phyloP scores from a whole-genome alignment of 2,888 invertebrate genomes.

The Saturnia pavonia region DNA sequence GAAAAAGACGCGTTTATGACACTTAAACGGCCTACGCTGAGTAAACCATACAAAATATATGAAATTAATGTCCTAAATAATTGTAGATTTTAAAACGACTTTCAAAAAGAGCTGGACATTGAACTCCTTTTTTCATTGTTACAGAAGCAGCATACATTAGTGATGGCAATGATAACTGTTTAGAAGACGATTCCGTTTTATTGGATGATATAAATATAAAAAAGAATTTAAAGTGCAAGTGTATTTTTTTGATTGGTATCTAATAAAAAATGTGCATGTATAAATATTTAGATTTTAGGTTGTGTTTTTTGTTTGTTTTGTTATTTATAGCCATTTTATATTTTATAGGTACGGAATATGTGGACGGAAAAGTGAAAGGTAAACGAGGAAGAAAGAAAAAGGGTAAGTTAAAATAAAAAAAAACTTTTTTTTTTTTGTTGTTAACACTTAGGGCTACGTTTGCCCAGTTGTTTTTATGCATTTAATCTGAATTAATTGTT shows the following conservation, averaged over 20 bases:
- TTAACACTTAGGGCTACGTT: too few species aligned
- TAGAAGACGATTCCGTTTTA: neutral
- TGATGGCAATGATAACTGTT: conserved; percentile 20
- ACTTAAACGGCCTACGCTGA: too few species aligned
- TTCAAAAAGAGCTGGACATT: neutral
- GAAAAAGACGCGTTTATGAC: too few species aligned
- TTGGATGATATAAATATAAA: conserved; percentile 1
- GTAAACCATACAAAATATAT: too few species aligned
- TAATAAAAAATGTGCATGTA: too few species aligned
- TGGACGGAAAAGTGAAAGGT: conserved; percentile 47
- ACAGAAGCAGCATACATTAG: conserved; percentile 1
- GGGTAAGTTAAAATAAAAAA: conserved; percentile 39
- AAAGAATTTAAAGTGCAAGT: neutral
- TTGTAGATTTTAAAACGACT: too few species aligned
- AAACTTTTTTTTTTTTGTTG: neutral
- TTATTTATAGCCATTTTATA: neutral
- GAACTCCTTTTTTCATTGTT: neutral
- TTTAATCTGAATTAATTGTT: too few species aligned
- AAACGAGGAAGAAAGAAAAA: conserved; percentile 66
- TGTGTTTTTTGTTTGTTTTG: neutral
- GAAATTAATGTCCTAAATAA: too few species aligned
- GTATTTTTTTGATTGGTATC: neutral
- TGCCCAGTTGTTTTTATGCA: too few species aligned
- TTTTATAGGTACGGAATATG: conserved; percentile 6
- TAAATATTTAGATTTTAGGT: too few species aligned